phyloP scores from a whole-genome alignment of 2,113 vertebrate species.

The Polyodon spathula region DNA sequence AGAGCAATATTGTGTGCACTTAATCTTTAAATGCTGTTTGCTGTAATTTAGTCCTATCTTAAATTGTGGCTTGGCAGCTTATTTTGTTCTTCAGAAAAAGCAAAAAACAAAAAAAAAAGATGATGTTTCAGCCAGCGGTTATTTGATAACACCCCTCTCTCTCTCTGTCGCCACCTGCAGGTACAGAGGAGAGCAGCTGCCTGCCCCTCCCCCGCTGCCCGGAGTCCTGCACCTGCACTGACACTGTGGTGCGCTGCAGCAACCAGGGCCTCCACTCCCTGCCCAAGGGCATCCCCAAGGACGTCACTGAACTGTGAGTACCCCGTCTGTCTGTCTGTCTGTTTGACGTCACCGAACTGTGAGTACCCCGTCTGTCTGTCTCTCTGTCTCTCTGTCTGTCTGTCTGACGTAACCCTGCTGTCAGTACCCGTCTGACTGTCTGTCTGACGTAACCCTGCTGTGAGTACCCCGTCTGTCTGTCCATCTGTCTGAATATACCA shows the following conservation, averaged over 20 bases:
- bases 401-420: not conserved
- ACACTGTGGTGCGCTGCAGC: constrained; percentile 87
- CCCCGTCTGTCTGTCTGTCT: not conserved
- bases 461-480: not conserved
- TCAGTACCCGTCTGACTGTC: not conserved
- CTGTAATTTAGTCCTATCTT: constrained; percentile 9
- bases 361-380: not conserved
- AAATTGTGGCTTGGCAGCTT: constrained; percentile 25
- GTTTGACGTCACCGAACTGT: not conserved
- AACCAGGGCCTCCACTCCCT: constrained; percentile 76
- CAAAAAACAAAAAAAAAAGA: constrained; percentile 3
- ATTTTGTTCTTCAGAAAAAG: not conserved
- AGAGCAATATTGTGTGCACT: constrained; percentile 38
- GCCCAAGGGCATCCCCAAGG: constrained; percentile 90
- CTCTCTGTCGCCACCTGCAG: constrained; percentile 39
- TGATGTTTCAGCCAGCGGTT: not conserved
- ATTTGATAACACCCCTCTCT: not conserved
- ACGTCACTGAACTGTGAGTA: constrained; percentile 93
- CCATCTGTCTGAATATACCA: not conserved
- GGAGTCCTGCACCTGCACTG: constrained; percentile 82
- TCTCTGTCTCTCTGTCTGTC: not conserved
- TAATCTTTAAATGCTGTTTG: constrained; percentile 39
- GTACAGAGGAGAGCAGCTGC: constrained; percentile 84
- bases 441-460: not conserved
- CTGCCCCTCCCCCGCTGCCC: constrained; percentile 77